Evolutionary conservation across 2,888 invertebrate genomes (phyloP), one percentile per base, ranked within the genome.

Genomic region (Microplitis manilae): DNA sequence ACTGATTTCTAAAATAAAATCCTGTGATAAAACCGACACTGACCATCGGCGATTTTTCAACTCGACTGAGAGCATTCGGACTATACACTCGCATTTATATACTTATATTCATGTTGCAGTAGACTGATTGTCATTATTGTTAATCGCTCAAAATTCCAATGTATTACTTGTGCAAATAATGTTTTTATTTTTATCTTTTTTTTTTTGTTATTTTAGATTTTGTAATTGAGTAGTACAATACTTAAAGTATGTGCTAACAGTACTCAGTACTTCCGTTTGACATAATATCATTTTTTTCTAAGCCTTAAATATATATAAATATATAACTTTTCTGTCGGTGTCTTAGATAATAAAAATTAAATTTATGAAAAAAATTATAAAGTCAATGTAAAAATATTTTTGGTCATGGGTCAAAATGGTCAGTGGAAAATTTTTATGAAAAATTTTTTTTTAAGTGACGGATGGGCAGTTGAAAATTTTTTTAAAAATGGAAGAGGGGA

Each of bases 21-120:
- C 50, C 50, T 50, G 9, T 30, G 30, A 30, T 50, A 50, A 50
- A 13, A 50, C 9, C 50, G 13, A 17, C 20, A 71, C 39, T 62
- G 71, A 71, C 39, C 39, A 39, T 71, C 61, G 61, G 15, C 17
- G 39, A 41, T 61, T 71, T 62, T 40, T 38, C 38, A 39, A 62
- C 30, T 61, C 61, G 13, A 61, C 71, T 71, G 71, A 71, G 71
- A 71, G 61, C 38, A 62, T 39, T 61, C 62, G 71, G 8, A 38
- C 61, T n/a, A 71, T 62, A 39, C 71, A 39, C 71, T 38, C 39
- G 39, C 71, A 62, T 71, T 71, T 71, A 71, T 68, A 68, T 61
- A 71, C 61, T 61, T 61, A 38, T 61, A 61, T 39, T 65, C 65
- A 30, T 38, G 13, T 30, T 30, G 65, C 38, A 65, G 65, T 65